Conservation (phyloP, 2,797 vertebrate genomes). For the Danio tinwini region DNA sequence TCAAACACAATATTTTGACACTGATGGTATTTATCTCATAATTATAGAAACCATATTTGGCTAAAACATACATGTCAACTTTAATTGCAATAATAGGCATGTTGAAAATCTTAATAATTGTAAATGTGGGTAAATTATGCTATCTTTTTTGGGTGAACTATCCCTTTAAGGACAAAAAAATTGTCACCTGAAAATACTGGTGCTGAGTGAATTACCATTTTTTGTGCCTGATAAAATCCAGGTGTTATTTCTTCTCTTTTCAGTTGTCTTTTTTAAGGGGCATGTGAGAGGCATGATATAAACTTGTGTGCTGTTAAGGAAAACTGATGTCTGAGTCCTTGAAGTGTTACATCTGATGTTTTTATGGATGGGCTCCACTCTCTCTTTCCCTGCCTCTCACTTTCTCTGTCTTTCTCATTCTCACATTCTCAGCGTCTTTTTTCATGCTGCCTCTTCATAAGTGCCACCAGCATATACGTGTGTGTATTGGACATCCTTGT, state of each 20-base stretch:
- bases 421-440: conserved; percentile 22
- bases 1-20: no score
- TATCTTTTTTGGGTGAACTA: not conserved
- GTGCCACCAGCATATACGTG: conserved; percentile 7
- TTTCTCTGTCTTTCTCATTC: conserved; percentile 11
- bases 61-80: no score
- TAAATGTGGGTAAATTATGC: not conserved
- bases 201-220: not conserved
- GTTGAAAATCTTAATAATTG: not conserved
- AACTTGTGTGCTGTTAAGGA: conserved; percentile 30
- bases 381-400: not conserved
- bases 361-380: conserved; percentile 30
- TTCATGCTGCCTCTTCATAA: conserved; percentile 21
- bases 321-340: conserved; percentile 37
- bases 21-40: no score
- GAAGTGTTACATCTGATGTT: conserved; percentile 33
- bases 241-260: not conserved
- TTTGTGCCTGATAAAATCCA: conserved; percentile 26
- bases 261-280: conserved; percentile 6
- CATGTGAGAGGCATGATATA: conserved; percentile 34
- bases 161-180: not conserved
- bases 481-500: conserved; percentile 32
- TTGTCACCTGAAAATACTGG: no score
- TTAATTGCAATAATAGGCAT: no score
- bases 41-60: no score